Base-by-base conservation (phyloP, 2,113 vertebrate species). In the Equus quagga region DNA sequence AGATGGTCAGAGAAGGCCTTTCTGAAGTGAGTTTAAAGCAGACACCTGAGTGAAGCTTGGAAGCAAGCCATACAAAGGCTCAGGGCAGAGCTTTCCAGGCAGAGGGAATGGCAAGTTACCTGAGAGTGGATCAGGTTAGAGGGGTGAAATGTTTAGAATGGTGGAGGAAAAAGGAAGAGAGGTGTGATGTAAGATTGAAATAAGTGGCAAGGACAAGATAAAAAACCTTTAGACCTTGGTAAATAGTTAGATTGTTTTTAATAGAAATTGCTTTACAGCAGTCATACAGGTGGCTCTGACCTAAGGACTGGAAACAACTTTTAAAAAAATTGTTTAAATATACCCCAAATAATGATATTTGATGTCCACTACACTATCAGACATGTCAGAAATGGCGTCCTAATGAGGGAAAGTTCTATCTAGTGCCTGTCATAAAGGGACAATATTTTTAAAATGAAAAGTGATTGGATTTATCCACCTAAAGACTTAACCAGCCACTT, bases 321-420 rank as follows among this genome's bases (percentile, higher is more conserved):
- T 46, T 24, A 26, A 2, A 21, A 33, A 78, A 60, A 65, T 54
- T 79, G 36, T 51, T 88, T 76, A 84, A 84, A 65, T 67, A 62
- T 83, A 82, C n/a, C n/a, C 46, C 19, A 83, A 62, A 78, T 88
- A 89, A 65, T 88, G 60, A 82, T 72, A 64, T 70, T 92, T 92
- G 62, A 89, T 24, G 14, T 70, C 76, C 19, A 12, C 69, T 70
- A 46, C 2, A 72, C 64, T 73, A 23, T 88, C 62, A 92, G 28
- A 92, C 8, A 13, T 58, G 24, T 72, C n/a, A 64, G 56, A 78
- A 41, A 24, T 78, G 28, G 7, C 69, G 3, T 83, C 51, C 51
- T 92, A 62, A 14, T 69, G 19, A 84, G n/a, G 44, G 3, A 70
- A 85, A 76, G 17, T 88, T 83, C n/a, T 84, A 5, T 56, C 62